Evolutionary conservation across 2,888 invertebrate species (phyloP).

Genomic region (Ypsolopha scabrella): DNA sequence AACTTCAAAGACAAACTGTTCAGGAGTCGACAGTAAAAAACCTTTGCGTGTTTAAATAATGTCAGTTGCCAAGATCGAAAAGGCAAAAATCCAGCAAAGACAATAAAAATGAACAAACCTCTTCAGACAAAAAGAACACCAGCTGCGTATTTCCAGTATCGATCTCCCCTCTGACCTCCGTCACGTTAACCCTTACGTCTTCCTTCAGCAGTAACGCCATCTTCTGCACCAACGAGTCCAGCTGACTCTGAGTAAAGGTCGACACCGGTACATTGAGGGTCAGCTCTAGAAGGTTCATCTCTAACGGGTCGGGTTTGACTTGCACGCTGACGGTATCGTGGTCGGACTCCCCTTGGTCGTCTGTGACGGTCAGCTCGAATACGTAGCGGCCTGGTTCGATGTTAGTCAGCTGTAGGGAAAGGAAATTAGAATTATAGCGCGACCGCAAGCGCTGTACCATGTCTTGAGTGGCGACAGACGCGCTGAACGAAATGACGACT

Average conservation of each 20-base stretch:
- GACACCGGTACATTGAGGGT: constrained; percentile 81
- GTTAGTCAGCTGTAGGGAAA: constrained; percentile 75
- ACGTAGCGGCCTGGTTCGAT: constrained; percentile 89
- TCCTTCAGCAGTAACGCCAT: constrained; percentile 83
- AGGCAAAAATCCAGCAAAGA: background rate
- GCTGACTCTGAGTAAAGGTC: constrained; percentile 68
- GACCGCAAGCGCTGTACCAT: too few relatives aligned
- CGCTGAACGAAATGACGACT: too few relatives aligned
- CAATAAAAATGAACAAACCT: constrained; percentile 33
- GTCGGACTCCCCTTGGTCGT: constrained; percentile 87
- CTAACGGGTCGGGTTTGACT: constrained; percentile 82
- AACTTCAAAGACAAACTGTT: too few relatives aligned
- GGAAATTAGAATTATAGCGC: too few relatives aligned
- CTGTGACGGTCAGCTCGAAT: constrained; percentile 89
- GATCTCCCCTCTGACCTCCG: constrained; percentile 69
- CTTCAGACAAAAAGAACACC: constrained; percentile 76
- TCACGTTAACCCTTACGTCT: constrained; percentile 73
- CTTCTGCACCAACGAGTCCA: constrained; percentile 83
- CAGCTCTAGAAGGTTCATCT: constrained; percentile 84
- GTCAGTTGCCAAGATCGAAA: too few relatives aligned
- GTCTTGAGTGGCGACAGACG: too few relatives aligned
- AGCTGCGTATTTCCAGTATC: constrained; percentile 73
- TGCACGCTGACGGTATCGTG: constrained; percentile 84
- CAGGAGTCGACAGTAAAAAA: too few relatives aligned
- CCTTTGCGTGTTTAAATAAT: too few relatives aligned